Percentiles rank a stretch among this genome's conserved stretches.
phyloP scores from a whole-genome alignment of 2,113 vertebrate genomes.

The Otolemur garnettii region DNA sequence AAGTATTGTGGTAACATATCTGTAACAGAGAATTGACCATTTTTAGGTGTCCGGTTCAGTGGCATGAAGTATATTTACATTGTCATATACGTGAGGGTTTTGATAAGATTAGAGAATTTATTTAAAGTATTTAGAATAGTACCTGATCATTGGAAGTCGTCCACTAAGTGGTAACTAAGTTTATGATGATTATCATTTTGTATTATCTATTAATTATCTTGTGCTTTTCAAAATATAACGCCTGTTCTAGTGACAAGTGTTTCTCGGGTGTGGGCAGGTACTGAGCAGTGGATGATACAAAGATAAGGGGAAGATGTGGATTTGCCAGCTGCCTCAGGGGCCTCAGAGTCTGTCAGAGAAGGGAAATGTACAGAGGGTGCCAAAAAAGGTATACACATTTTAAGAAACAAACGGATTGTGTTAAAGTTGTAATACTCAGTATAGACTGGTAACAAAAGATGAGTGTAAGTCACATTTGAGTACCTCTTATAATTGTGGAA shows the following conservation, averaged over 20 bases:
- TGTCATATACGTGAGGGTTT: neutral
- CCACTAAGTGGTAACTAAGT: neutral
- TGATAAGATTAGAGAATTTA: neutral
- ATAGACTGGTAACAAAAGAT: too few relatives aligned
- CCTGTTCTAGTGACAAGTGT: neutral
- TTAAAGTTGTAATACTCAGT: too few relatives aligned
- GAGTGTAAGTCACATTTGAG: too few relatives aligned
- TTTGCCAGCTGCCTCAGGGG: neutral
- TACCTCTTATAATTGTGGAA: too few relatives aligned
- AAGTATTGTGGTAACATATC: neutral
- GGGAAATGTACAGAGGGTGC: neutral
- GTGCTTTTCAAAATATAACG: slow-evolving; percentile 16
- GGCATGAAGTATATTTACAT: too few relatives aligned
- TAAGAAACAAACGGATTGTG: too few relatives aligned
- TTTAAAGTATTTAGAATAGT: neutral
- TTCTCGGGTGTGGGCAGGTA: neutral
- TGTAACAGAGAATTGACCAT: neutral
- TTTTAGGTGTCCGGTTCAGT: neutral
- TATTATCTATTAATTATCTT: neutral
- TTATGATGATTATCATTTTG: neutral
- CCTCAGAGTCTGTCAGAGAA: neutral
- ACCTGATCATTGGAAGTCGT: neutral
- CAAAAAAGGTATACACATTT: too few relatives aligned
- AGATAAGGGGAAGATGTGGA: neutral
- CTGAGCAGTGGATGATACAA: neutral